Conservation (phyloP, 2,113 vertebrate species). For the Xenopus laevis region DNA sequence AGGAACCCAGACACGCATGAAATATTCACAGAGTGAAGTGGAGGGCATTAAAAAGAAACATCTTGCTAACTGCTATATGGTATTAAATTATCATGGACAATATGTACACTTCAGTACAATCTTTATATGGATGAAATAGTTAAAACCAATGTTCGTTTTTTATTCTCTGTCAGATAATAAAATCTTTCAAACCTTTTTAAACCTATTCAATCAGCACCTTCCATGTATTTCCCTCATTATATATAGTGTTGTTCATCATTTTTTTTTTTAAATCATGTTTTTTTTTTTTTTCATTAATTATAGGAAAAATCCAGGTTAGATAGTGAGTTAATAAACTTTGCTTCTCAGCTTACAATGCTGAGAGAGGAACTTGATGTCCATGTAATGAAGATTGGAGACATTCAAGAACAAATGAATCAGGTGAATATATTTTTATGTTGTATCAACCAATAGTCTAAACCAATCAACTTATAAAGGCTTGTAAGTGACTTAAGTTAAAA, state of each 20-base stretch:
- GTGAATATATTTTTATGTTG: slow-evolving; percentile 54
- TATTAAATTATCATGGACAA: slow-evolving; percentile 48
- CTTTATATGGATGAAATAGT: no score
- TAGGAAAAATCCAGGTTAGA: slow-evolving; percentile 87
- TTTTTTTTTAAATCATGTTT: no score
- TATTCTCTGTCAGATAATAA: no score
- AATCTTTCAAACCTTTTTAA: no score
- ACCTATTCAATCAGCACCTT: no score
- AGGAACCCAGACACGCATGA: slow-evolving; percentile 82
- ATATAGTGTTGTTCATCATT: no score
- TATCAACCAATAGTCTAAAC: no score
- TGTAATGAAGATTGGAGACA: slow-evolving; percentile 60
- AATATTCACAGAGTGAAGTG: slow-evolving; percentile 80
- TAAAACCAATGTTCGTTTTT: no score
- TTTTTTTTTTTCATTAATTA: slow-evolving; percentile 12
- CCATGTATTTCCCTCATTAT: neutral
- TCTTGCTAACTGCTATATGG: slow-evolving; percentile 67
- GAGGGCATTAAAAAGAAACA: slow-evolving; percentile 75
- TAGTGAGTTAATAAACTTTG: slow-evolving; percentile 78
- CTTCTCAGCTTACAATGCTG: slow-evolving; percentile 72
- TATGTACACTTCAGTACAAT: no score
- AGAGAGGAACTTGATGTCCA: slow-evolving; percentile 63
- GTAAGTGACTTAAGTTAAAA: no score
- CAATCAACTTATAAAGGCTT: no score
- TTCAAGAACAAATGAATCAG: slow-evolving; percentile 73